phyloP scores from a whole-genome alignment of 2,113 vertebrate genomes.

The Heteronetta atricapilla region DNA sequence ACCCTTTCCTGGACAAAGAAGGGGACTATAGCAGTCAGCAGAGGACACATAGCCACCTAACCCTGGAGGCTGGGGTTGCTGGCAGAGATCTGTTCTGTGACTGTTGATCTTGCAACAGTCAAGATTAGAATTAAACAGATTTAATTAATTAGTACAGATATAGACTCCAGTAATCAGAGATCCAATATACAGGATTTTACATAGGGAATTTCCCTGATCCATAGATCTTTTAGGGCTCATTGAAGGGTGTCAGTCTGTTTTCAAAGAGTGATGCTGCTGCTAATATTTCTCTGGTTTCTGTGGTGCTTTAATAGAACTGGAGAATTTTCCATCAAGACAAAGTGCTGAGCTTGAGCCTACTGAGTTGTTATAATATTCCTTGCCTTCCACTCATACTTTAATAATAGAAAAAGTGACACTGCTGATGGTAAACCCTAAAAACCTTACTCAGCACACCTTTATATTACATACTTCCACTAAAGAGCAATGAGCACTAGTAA shows the following conservation, averaged over 20 bases:
- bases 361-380: neutral
- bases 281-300: neutral
- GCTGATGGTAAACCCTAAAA: neutral
- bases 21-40: neutral
- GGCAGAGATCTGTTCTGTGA: neutral
- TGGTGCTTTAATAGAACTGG: neutral
- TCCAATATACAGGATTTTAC: neutral
- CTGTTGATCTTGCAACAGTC: neutral
- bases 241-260: neutral
- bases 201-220: neutral
- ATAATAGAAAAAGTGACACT: neutral
- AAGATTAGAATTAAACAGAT: no score
- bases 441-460: neutral
- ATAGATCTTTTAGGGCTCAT: neutral
- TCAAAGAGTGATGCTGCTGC: neutral
- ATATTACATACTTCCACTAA: neutral
- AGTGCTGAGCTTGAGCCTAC: neutral
- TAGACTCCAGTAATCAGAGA: neutral
- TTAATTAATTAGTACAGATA: neutral
- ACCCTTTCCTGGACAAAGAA: neutral
- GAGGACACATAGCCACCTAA: neutral
- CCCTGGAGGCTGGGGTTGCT: neutral
- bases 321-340: neutral
- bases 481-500: neutral
- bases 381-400: neutral